phyloP scores from a whole-genome alignment of 2,113 vertebrate species.

The Myodes glareolus region DNA sequence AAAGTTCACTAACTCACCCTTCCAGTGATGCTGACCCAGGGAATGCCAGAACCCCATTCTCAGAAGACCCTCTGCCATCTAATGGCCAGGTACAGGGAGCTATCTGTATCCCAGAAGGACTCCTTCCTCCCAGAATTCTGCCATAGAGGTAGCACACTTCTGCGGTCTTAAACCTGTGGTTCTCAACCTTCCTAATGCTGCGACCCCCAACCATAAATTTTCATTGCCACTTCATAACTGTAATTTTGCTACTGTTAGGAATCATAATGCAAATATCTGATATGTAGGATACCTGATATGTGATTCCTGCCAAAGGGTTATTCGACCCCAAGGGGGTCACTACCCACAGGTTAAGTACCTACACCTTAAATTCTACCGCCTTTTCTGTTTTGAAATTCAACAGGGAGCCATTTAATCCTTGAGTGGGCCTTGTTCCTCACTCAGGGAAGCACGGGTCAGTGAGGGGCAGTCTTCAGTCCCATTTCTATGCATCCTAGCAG shows the following conservation, averaged over 20 bases:
- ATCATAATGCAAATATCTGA: neutral
- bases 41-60: neutral
- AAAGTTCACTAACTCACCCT: neutral
- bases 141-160: neutral
- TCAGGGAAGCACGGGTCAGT: neutral
- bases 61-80: neutral
- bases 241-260: neutral
- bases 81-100: neutral
- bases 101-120: neutral
- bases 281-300: neutral
- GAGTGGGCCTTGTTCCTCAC: neutral
- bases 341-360: neutral
- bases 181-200: neutral
- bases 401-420: neutral
- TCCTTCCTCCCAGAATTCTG: neutral
- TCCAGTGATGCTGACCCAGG: neutral
- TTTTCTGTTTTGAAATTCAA: constrained; percentile 1
- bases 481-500: neutral
- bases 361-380: neutral
- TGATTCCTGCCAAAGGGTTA: neutral
- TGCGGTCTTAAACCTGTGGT: neutral
- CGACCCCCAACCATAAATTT: neutral
- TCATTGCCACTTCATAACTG: neutral
- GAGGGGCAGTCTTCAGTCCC: neutral
- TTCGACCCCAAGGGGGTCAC: neutral